Conservation (phyloP, 2,113 vertebrate genomes). For the Ifrita kowaldi region DNA sequence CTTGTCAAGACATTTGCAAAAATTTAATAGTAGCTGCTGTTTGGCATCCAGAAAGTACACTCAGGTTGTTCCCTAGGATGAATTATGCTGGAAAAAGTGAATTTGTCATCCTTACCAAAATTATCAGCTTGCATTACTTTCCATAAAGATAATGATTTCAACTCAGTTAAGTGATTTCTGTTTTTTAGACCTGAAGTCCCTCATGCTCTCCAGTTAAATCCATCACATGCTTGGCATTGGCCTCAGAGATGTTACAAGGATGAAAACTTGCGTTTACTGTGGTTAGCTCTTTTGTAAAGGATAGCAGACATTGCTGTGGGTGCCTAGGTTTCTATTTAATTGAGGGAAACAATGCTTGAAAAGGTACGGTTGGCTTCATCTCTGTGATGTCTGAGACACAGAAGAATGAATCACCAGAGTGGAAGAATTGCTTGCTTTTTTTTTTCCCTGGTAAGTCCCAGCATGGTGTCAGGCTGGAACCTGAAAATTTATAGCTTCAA, state of each 20-base stretch:
- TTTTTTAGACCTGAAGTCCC: background rate
- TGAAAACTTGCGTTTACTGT: background rate
- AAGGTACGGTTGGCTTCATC: background rate
- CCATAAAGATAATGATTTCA: background rate
- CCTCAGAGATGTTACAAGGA: background rate
- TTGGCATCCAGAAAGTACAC: background rate
- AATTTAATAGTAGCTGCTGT: background rate
- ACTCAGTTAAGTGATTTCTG: background rate
- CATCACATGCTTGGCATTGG: background rate
- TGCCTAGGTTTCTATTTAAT: conserved; percentile 2
- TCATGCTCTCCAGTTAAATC: background rate
- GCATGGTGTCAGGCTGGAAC: background rate
- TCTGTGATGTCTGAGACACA: background rate
- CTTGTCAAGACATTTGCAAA: conserved; percentile 14
- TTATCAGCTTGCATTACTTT: conserved; percentile 2
- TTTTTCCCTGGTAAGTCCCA: background rate
- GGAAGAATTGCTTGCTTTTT: background rate
- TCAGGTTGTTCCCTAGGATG: background rate
- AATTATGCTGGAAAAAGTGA: background rate
- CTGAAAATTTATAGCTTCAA: background rate
- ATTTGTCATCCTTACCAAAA: conserved; percentile 22
- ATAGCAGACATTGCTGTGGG: background rate
- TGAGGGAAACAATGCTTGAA: conserved; percentile 9
- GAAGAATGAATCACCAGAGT: conserved; percentile 11
- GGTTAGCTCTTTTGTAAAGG: background rate